These are phyloP conservation scores for Thomomys bottae DNA, from an alignment of 2,113 vertebrate genomes.

Conservation along the genomic window DNA sequence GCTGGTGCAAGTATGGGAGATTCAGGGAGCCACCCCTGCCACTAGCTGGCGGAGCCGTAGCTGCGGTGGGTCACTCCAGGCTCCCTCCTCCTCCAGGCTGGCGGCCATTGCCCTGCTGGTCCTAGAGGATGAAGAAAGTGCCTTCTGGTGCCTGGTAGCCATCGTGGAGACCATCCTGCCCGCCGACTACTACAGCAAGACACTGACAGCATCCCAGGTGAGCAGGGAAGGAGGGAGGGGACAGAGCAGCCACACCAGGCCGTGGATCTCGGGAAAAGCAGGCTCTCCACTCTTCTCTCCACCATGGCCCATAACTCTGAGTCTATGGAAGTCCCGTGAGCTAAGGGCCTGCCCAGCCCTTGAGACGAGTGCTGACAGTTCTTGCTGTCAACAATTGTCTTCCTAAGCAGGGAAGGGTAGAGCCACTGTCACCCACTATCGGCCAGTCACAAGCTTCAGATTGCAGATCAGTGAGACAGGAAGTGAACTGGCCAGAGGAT, in stretches of 20 bases:
- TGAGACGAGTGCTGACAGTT: neutral
- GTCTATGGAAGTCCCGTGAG: too few species aligned
- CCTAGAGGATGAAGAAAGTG: slow-evolving; percentile 92
- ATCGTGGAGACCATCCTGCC: slow-evolving; percentile 96
- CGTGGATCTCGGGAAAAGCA: neutral
- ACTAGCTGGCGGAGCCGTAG: neutral
- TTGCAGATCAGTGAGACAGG: neutral
- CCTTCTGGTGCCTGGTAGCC: slow-evolving; percentile 96
- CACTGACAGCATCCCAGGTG: slow-evolving; percentile 94
- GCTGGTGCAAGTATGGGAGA: neutral
- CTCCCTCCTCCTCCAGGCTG: slow-evolving; percentile 84
- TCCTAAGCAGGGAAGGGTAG: neutral
- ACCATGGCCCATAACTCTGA: neutral
- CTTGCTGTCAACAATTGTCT: neutral
- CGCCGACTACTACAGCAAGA: slow-evolving; percentile 93
- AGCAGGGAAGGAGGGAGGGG: neutral
- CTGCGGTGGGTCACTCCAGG: neutral
- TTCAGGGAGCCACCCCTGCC: neutral
- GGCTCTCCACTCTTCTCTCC: neutral
- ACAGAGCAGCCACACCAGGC: accelerated
- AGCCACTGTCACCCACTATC: neutral
- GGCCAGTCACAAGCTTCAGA: neutral
- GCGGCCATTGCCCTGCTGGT: slow-evolving; percentile 93
- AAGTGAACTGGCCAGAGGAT: too few species aligned
- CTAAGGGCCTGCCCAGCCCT: too few species aligned